phyloP scores from a whole-genome alignment of 92 coral and sea anemone species.

The Palythoa heliodiscus region DNA sequence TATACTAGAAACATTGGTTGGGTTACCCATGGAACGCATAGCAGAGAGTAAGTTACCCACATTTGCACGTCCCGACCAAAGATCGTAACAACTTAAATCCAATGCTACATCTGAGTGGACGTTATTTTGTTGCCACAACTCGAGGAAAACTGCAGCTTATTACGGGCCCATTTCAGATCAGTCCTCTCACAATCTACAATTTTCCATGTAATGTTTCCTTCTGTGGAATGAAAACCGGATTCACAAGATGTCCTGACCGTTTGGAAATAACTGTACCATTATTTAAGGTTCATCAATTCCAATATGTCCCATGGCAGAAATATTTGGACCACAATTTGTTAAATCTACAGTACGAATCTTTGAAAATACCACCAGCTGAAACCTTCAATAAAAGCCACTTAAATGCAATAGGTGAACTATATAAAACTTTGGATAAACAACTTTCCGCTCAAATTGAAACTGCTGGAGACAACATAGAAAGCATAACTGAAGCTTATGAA shows the following conservation, averaged over 20 bases:
- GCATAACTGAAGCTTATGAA: background rate
- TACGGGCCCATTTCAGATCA: background rate
- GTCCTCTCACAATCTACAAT: constrained; percentile 25
- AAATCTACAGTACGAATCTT: background rate
- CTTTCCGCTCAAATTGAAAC: background rate
- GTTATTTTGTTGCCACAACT: background rate
- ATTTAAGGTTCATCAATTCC: background rate
- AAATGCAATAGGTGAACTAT: constrained; percentile 9
- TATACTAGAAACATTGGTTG: background rate
- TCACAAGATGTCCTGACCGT: constrained; percentile 10
- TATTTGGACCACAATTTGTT: constrained; percentile 19
- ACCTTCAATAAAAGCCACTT: constrained; percentile 4
- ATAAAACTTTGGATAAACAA: background rate
- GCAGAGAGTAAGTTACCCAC: background rate
- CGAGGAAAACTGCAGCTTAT: background rate
- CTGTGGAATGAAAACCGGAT: constrained; percentile 28
- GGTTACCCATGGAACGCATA: background rate
- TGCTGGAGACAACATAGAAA: background rate
- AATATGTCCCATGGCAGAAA: constrained; percentile 48
- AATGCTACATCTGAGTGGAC: background rate
- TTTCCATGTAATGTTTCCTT: constrained; percentile 33
- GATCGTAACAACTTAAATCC: background rate
- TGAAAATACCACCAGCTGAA: constrained; percentile 5
- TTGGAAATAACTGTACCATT: constrained; percentile 33
- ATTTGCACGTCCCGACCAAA: too few species aligned